Evolutionary conservation across 2,113 vertebrate genomes (phyloP).

Genomic region (Lepisosteus oculatus): DNA sequence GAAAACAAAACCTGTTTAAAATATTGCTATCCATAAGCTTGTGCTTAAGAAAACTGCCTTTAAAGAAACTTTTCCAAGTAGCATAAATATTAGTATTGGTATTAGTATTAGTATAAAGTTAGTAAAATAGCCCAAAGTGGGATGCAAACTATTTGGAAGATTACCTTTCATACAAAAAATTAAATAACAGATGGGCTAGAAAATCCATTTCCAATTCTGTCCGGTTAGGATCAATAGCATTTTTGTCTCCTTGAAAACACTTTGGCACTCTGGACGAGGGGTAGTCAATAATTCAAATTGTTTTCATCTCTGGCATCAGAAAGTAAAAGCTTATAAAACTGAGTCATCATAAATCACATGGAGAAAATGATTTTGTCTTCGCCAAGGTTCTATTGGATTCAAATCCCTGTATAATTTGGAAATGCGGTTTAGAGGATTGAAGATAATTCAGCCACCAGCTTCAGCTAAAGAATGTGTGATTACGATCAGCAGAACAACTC

Average conservation of each 20-base stretch:
- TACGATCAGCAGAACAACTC: slow-evolving; percentile 4
- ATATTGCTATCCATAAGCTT: no score
- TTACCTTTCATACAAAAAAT: no score
- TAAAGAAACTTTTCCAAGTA: no score
- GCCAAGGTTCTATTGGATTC: slow-evolving; percentile 15
- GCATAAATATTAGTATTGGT: no score
- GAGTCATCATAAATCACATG: slow-evolving; percentile 16
- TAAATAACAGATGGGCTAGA: no score
- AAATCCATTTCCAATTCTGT: no score
- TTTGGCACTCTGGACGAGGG: slow-evolving; percentile 6
- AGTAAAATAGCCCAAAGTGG: no score
- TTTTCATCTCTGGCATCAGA: slow-evolving; percentile 17
- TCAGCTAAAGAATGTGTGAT: neutral
- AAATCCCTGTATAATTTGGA: neutral
- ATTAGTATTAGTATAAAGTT: no score
- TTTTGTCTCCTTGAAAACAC: slow-evolving; percentile 7
- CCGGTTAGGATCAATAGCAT: slow-evolving; percentile 16
- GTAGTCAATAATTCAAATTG: slow-evolving; percentile 10
- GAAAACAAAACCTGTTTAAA: no score
- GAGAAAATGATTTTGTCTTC: neutral
- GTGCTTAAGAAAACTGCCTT: no score
- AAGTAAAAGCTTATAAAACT: slow-evolving; percentile 22
- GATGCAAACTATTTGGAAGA: no score
- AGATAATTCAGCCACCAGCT: slow-evolving; percentile 1
- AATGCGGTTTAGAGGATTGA: neutral